Conservation (phyloP, 2,797 vertebrate species). For the Amblyopsis hoosieri region DNA sequence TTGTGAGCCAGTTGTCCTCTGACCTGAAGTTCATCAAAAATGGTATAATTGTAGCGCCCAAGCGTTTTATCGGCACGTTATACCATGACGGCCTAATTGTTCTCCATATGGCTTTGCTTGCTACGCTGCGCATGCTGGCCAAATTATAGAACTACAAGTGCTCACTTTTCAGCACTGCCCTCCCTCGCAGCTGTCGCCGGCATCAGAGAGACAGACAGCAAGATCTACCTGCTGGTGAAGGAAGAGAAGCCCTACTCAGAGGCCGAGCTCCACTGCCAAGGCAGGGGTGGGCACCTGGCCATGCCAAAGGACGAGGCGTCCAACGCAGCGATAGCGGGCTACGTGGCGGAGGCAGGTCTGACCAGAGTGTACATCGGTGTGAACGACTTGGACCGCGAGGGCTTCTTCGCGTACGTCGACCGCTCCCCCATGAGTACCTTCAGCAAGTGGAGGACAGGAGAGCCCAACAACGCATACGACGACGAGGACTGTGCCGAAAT, state of each 20-base stretch:
- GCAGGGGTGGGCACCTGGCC: constrained; percentile 89
- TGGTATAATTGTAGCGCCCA: constrained; percentile 78
- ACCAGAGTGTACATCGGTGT: constrained; percentile 92
- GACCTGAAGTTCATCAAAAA: constrained; percentile 97
- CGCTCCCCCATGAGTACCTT: constrained; percentile 93
- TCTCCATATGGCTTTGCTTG: constrained; percentile 9
- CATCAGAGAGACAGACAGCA: constrained; percentile 93
- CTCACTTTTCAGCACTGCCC: constrained; percentile 98
- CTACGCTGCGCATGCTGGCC: constrained; percentile 58
- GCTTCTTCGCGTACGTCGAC: constrained; percentile 89
- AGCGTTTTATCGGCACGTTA: no score
- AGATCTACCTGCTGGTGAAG: constrained; percentile 97
- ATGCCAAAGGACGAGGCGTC: constrained; percentile 94
- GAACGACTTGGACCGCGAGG: constrained; percentile 91
- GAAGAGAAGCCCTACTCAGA: constrained; percentile 92
- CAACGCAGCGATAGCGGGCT: constrained; percentile 87
- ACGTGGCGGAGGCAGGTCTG: constrained; percentile 89
- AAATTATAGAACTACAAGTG: constrained; percentile 89
- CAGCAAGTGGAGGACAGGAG: constrained; percentile 91
- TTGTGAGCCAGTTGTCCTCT: constrained; percentile 87
- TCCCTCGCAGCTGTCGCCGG: constrained; percentile 98
- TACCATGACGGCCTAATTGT: no score
- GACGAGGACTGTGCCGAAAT: constrained; percentile 98
- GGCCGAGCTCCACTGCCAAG: constrained; percentile 90
- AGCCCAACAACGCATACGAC: constrained; percentile 94